A percentile compares a stretch with the other conserved stretches of the same genome.
phyloP scores from a whole-genome alignment of 2,113 vertebrate species.

The Sitta europaea region DNA sequence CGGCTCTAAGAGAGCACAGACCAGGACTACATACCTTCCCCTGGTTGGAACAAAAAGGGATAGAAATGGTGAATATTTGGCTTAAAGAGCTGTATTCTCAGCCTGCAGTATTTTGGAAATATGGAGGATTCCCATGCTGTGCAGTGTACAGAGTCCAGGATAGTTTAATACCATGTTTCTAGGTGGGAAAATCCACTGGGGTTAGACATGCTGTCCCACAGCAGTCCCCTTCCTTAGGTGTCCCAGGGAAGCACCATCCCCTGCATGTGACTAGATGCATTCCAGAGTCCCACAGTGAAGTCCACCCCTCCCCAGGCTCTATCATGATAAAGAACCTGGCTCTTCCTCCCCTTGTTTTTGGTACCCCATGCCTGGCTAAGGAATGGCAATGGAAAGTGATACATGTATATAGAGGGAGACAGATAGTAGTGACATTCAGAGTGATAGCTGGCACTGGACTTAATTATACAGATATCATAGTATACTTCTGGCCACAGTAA shows the following conservation, averaged over 20 bases:
- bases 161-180: not conserved
- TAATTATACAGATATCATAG: not conserved
- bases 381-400: not conserved
- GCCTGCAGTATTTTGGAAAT: not conserved
- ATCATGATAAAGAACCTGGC: not conserved
- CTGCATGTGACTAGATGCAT: not conserved
- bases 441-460: not conserved
- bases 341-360: not conserved
- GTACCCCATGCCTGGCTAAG: not conserved
- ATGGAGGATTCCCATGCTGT: not conserved
- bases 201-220: not conserved
- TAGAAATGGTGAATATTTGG: not conserved
- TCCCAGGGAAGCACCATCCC: not conserved
- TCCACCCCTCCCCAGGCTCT: not conserved
- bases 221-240: accelerated
- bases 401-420: accelerated
- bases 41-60: not conserved
- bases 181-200: not conserved
- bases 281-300: accelerated
- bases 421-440: not conserved
- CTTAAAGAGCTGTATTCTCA: not conserved
- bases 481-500: not conserved
- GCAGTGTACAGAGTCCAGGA: not conserved
- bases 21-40: accelerated
- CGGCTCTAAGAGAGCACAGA: not conserved